Evolutionary conservation across 2,113 vertebrate genomes (phyloP).

Genomic region (Siniperca knerii): DNA sequence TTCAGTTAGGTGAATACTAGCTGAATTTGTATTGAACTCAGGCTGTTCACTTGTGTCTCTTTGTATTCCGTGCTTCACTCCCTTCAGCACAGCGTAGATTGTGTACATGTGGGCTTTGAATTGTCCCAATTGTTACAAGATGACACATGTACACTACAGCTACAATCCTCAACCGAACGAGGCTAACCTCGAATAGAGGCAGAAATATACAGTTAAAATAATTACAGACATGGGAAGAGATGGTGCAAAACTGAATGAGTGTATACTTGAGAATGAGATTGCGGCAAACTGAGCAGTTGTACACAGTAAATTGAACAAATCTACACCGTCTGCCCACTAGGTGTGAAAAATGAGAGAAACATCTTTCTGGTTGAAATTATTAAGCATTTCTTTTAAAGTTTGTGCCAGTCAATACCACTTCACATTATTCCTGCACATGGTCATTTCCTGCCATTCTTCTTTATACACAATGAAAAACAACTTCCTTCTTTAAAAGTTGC

Average conservation of each 20-base stretch:
- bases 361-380: neutral
- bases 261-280: constrained; percentile 18
- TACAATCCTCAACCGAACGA: constrained; percentile 6
- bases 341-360: neutral
- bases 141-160: neutral
- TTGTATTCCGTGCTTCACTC: neutral
- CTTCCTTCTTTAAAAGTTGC: neutral
- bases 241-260: neutral
- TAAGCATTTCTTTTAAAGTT: constrained; percentile 8
- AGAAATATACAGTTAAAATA: constrained; percentile 4
- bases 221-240: neutral
- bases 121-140: constrained; percentile 13
- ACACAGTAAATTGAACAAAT: constrained; percentile 43
- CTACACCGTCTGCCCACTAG: neutral
- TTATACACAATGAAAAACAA: constrained; percentile 10
- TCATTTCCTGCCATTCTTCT: neutral
- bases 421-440: neutral
- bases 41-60: neutral
- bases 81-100: neutral
- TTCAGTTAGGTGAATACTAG: neutral
- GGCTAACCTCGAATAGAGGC: neutral
- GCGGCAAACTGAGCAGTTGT: constrained; percentile 22
- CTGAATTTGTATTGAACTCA: neutral
- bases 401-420: neutral
- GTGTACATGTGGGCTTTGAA: neutral